Evolutionary conservation across 1,140 invertebrate genomes (phyloP).

Genomic region (Helicoverpa zea): DNA sequence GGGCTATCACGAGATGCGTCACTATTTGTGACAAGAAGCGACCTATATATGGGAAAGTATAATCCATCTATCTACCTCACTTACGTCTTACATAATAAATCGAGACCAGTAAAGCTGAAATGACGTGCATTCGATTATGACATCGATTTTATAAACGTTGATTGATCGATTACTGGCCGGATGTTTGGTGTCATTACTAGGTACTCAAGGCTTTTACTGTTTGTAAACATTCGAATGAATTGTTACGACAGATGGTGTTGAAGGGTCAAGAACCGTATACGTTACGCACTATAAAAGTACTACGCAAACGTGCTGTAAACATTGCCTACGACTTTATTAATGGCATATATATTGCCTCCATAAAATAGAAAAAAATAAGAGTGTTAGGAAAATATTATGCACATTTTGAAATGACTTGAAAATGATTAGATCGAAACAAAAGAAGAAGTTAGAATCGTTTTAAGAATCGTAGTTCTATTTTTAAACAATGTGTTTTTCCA

Average conservation of each 20-base stretch:
- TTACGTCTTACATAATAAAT: constrained; percentile 16
- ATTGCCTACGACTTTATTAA: neutral
- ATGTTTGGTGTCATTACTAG: constrained; percentile 35
- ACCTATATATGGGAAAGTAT: neutral
- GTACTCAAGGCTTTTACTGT: constrained; percentile 43
- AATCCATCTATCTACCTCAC: constrained; percentile 21
- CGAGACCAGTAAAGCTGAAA: neutral
- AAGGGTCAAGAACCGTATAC: neutral
- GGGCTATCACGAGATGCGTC: no score
- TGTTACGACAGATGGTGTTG: neutral
- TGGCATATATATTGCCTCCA: no score
- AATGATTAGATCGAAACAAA: no score
- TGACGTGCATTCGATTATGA: constrained; percentile 36
- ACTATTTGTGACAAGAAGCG: neutral
- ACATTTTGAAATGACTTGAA: no score
- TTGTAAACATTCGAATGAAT: constrained; percentile 28
- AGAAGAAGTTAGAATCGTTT: no score
- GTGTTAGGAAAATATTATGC: no score
- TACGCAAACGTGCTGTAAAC: neutral
- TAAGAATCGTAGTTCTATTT: no score
- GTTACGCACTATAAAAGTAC: neutral
- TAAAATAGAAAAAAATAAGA: no score
- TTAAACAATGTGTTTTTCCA: no score
- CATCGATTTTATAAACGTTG: constrained; percentile 35
- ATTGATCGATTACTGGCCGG: constrained; percentile 30